These are phyloP conservation scores for Holacanthella duospinosa DNA, from an alignment of 2,888 invertebrate genomes.

Conservation along the genomic window DNA sequence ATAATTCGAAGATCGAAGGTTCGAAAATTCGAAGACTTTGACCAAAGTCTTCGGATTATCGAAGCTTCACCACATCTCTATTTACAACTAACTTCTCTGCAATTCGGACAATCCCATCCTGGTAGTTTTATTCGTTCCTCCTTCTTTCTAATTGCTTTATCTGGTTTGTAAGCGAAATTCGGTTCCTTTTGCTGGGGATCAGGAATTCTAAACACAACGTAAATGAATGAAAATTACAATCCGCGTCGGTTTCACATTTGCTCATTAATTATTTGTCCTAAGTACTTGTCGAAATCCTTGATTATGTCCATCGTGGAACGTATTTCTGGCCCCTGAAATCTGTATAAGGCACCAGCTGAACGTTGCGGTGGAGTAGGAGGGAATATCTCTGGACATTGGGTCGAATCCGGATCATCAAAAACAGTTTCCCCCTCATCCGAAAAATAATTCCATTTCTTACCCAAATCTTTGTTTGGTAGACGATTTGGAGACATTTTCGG, in stretches of 20 bases:
- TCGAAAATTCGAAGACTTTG: too few species aligned
- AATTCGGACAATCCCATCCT: slow-evolving; percentile 8
- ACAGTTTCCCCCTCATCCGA: too few species aligned
- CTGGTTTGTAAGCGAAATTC: slow-evolving; percentile 8
- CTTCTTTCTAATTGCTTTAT: slow-evolving; percentile 3
- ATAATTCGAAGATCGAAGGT: too few species aligned
- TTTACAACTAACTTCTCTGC: background rate
- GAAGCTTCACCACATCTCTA: too few species aligned
- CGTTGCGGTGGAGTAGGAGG: background rate
- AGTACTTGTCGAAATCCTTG: background rate
- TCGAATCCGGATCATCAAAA: too few species aligned
- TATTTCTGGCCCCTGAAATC: background rate
- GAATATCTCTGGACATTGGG: background rate
- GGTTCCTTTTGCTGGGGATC: background rate
- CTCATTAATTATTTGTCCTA: background rate
- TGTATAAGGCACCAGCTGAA: background rate
- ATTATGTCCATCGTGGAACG: background rate
- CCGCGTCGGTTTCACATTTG: too few species aligned
- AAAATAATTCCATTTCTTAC: too few species aligned
- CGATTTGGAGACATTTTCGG: too few species aligned
- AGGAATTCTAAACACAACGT: background rate
- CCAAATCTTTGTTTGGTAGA: too few species aligned
- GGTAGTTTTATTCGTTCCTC: background rate
- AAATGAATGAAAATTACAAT: background rate
- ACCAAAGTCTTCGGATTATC: too few species aligned